These are phyloP conservation scores for Lasioglossum marginatum DNA, from an alignment of 2,888 invertebrate genomes.

Conservation along the genomic window DNA sequence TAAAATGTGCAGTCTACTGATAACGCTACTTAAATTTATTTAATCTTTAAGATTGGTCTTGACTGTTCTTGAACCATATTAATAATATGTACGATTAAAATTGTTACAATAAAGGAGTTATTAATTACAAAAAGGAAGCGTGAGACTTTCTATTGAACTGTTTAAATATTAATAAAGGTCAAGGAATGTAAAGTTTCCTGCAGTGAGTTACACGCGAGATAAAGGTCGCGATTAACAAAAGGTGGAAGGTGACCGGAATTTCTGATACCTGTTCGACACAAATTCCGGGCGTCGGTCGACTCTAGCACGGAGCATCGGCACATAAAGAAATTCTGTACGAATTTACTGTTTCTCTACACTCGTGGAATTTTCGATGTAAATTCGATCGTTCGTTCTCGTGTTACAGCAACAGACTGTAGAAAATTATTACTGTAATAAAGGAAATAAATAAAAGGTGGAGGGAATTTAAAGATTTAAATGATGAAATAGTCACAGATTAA, in stretches of 20 bases:
- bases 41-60: not conserved
- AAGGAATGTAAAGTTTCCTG: constrained; percentile 13
- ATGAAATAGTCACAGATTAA: too few species aligned
- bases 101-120: not conserved
- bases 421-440: not conserved
- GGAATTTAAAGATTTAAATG: not conserved
- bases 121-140: not conserved
- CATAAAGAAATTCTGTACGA: constrained; percentile 56
- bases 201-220: constrained; percentile 40
- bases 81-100: not conserved
- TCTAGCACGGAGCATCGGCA: constrained; percentile 50
- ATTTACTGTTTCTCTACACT: constrained; percentile 44
- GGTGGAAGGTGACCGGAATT: constrained; percentile 65
- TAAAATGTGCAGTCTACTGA: too few species aligned
- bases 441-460: not conserved
- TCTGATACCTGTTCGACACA: constrained; percentile 62
- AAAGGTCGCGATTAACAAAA: constrained; percentile 60
- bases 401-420: not conserved
- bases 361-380: constrained; percentile 40
- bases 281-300: constrained; percentile 56
- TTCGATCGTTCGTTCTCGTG: not conserved
- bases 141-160: not conserved
- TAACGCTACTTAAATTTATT: too few species aligned
- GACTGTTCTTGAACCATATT: not conserved
- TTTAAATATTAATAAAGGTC: constrained; percentile 38